A percentile compares a stretch with the other conserved stretches of the same genome.
phyloP scores from a whole-genome alignment of 2,797 vertebrate genomes.

The Poeciliopsis paucimaculata region DNA sequence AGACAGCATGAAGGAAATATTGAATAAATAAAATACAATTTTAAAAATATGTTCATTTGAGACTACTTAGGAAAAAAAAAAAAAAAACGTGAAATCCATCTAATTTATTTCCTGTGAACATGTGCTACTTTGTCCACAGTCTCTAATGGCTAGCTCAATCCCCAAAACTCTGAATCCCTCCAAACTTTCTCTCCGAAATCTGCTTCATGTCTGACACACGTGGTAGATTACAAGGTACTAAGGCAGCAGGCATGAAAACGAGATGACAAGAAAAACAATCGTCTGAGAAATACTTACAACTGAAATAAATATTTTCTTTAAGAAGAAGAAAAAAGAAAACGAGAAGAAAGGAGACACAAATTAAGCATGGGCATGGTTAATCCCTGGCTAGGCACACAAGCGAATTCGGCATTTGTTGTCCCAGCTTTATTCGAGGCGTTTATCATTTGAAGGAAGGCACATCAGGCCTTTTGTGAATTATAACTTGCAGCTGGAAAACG shows the following conservation, averaged over 20 bases:
- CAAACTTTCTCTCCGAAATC: slow-evolving; percentile 19
- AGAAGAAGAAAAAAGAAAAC: not conserved
- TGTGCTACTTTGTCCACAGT: slow-evolving; percentile 10
- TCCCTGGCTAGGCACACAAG: slow-evolving; percentile 27
- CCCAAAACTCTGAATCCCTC: slow-evolving; percentile 14
- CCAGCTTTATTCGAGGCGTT: slow-evolving; percentile 6
- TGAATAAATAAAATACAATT: not conserved
- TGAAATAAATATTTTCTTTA: not conserved
- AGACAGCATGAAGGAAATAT: not conserved
- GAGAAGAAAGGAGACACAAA: slow-evolving; percentile 1
- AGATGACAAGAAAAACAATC: slow-evolving; percentile 20
- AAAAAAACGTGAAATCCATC: not conserved
- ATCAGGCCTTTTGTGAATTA: slow-evolving; percentile 23
- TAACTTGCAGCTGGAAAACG: slow-evolving; percentile 23
- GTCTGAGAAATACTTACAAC: slow-evolving; percentile 9
- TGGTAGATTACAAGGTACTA: slow-evolving; percentile 46
- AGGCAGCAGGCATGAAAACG: slow-evolving; percentile 15
- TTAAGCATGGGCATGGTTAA: slow-evolving; percentile 22
- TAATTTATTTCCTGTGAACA: slow-evolving; percentile 25
- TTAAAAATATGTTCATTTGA: not conserved
- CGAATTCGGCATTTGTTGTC: slow-evolving; percentile 32
- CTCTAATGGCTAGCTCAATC: slow-evolving; percentile 21
- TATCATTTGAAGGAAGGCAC: slow-evolving; percentile 34
- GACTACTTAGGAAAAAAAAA: too few relatives aligned
- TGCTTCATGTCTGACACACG: slow-evolving; percentile 11